phyloP scores from a whole-genome alignment of 2,888 invertebrate species.

The Dusona sp. region DNA sequence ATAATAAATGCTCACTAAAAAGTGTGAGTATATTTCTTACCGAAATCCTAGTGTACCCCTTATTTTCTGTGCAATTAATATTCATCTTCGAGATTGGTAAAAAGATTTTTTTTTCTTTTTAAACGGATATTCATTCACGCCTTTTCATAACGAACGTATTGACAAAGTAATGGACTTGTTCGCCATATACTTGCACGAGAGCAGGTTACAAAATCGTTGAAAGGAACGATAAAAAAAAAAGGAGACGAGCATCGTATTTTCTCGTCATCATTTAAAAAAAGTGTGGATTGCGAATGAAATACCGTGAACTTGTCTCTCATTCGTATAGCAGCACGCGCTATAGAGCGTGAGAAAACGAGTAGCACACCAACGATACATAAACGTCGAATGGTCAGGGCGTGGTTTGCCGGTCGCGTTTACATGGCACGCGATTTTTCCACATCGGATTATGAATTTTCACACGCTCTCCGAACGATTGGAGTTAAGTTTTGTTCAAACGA shows the following conservation, averaged over 20 bases:
- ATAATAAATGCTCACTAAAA: neutral
- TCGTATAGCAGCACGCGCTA: neutral
- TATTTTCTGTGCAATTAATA: too few relatives aligned
- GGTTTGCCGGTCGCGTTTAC: constrained; percentile 46
- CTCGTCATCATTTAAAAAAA: too few relatives aligned
- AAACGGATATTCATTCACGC: neutral
- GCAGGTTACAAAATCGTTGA: neutral
- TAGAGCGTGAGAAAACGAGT: neutral
- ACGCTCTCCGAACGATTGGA: neutral
- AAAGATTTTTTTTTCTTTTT: too few relatives aligned
- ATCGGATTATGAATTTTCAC: neutral
- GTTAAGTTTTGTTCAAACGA: neutral
- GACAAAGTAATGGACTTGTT: neutral
- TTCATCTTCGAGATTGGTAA: too few relatives aligned
- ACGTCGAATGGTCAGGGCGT: constrained; percentile 52
- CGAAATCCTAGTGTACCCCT: too few relatives aligned
- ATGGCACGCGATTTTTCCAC: constrained; percentile 8
- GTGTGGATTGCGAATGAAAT: neutral
- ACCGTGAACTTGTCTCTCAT: neutral
- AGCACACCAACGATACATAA: constrained; percentile 1
- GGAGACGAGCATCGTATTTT: neutral
- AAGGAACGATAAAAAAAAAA: neutral
- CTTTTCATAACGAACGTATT: neutral
- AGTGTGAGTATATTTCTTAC: too few relatives aligned
- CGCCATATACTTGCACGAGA: neutral